phyloP scores from a whole-genome alignment of 1,140 invertebrate genomes.

The Mylabris phalerata region DNA sequence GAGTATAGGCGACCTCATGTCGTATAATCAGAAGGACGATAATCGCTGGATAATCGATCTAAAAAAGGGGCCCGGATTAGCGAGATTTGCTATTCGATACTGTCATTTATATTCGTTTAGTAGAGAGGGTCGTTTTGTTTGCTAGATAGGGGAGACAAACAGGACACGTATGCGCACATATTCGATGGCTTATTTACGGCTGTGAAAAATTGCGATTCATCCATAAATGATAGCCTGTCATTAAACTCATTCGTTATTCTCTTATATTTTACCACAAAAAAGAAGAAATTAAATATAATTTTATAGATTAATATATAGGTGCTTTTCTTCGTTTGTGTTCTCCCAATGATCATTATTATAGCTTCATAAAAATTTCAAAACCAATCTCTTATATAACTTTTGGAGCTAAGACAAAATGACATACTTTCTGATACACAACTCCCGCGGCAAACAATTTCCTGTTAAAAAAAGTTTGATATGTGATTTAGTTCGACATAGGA shows the following conservation, averaged over 20 bases:
- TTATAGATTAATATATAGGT: too few species aligned
- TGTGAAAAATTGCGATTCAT: conserved; percentile 24
- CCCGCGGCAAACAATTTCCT: background rate
- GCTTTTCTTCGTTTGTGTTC: too few species aligned
- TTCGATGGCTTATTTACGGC: conserved; percentile 25
- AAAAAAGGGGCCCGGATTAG: conserved; percentile 31
- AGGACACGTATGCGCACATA: conserved; percentile 4
- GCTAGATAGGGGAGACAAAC: background rate
- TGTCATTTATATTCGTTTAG: conserved; percentile 40
- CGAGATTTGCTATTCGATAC: conserved; percentile 34
- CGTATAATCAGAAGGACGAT: conserved; percentile 20
- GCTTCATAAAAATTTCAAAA: too few species aligned
- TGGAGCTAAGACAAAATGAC: too few species aligned
- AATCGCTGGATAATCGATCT: conserved; percentile 28
- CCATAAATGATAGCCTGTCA: conserved; percentile 22
- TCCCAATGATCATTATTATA: too few species aligned
- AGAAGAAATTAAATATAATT: too few species aligned
- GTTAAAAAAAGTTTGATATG: conserved; percentile 15
- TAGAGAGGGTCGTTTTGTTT: conserved; percentile 12
- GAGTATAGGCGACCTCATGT: background rate
- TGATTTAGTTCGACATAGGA: conserved; percentile 15
- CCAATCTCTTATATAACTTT: too few species aligned
- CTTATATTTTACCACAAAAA: background rate
- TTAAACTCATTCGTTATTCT: conserved; percentile 16
- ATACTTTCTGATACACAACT: too few species aligned